Evolutionary conservation across 2,113 vertebrate species (phyloP).

Genomic region (Neolamprologus falcicula): DNA sequence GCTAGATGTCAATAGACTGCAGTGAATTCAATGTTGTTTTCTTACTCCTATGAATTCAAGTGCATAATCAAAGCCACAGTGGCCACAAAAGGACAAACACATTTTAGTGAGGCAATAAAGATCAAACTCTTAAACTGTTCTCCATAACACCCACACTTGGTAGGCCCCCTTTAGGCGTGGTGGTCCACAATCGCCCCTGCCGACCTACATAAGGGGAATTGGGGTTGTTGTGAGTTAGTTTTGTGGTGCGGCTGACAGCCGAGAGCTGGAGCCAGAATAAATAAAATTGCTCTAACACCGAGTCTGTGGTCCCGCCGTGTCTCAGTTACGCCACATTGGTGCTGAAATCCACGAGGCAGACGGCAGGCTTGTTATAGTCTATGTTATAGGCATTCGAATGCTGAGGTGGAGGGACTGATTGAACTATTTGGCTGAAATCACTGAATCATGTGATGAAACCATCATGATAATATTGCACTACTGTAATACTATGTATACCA

Average conservation of each 20-base stretch:
- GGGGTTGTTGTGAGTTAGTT: not conserved
- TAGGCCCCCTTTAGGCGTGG: not conserved
- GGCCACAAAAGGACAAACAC: accelerated
- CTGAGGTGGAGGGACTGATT: not conserved
- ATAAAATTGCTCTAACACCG: accelerated
- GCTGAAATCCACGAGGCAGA: not conserved
- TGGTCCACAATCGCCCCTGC: accelerated
- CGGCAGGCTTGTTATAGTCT: not conserved
- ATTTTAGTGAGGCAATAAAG: not conserved
- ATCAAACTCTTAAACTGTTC: not conserved
- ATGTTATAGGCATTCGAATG: not conserved
- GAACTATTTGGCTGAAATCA: not conserved
- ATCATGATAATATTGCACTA: not conserved
- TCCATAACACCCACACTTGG: not conserved
- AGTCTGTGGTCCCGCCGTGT: accelerated
- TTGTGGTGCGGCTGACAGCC: not conserved
- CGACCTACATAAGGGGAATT: not conserved
- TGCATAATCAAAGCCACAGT: accelerated
- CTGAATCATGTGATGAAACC: not conserved
- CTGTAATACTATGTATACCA: not conserved
- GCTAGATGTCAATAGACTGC: not conserved
- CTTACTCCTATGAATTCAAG: not conserved
- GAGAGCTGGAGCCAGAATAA: not conserved
- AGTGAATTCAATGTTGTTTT: not conserved
- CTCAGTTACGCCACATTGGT: accelerated